phyloP scores from a whole-genome alignment of 2,113 vertebrate species.

The Aptenodytes forsteri region DNA sequence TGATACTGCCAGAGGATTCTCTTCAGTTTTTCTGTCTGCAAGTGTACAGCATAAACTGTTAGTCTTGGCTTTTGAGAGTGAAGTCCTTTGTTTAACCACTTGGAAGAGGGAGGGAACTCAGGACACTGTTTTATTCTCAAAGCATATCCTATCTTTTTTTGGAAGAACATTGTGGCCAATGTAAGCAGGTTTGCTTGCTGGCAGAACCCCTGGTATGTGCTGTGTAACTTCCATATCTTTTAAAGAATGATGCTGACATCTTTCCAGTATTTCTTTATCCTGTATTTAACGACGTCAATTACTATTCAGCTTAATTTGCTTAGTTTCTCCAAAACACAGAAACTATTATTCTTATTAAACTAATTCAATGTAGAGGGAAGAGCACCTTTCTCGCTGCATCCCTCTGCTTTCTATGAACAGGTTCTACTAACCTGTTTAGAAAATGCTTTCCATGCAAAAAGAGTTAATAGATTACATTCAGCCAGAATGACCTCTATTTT shows the following conservation, averaged over 20 bases:
- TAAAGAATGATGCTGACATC: neutral
- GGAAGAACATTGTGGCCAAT: neutral
- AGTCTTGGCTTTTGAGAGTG: neutral
- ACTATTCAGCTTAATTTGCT: neutral
- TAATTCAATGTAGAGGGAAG: neutral
- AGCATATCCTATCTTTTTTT: neutral
- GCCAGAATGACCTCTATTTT: neutral
- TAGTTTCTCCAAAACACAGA: neutral
- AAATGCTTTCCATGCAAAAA: neutral
- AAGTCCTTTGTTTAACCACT: conserved; percentile 4
- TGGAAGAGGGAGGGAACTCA: neutral
- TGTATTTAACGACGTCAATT: neutral
- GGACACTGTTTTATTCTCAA: neutral
- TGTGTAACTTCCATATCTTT: neutral
- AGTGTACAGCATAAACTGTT: neutral
- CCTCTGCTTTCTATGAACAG: neutral
- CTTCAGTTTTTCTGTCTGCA: neutral
- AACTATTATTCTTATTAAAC: neutral
- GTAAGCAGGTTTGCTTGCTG: neutral
- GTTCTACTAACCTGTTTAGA: neutral
- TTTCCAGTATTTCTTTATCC: neutral
- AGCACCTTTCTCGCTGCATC: neutral
- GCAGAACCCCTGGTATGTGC: neutral
- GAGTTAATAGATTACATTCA: neutral
- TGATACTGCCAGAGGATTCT: neutral